These are phyloP conservation scores for Podarcis lilfordi DNA, from an alignment of 2,797 vertebrate genomes.

Conservation along the genomic window DNA sequence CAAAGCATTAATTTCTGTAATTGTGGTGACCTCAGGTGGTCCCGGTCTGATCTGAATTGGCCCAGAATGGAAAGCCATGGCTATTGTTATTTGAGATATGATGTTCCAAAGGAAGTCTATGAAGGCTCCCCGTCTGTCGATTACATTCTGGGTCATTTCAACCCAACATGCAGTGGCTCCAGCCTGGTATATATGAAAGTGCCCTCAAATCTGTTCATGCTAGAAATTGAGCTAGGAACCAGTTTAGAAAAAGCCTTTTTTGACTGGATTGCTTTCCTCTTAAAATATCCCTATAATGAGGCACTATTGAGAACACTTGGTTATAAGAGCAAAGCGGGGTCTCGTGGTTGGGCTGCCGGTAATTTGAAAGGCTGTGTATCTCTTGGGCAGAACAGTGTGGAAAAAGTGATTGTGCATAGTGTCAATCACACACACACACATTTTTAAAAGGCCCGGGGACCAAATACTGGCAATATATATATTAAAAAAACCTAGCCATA, in stretches of 20 bases:
- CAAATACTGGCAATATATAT: slow-evolving; percentile 48
- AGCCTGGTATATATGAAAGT: not conserved
- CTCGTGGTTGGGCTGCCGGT: slow-evolving; percentile 71
- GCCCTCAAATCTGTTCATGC: not conserved
- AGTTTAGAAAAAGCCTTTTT: slow-evolving; percentile 67
- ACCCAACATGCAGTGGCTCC: not conserved
- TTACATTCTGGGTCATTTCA: not conserved
- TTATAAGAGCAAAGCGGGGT: slow-evolving; percentile 77
- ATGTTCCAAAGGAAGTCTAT: not conserved
- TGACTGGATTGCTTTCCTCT: slow-evolving; percentile 64
- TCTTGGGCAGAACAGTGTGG: slow-evolving; percentile 68
- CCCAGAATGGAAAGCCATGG: not conserved
- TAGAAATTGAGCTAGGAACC: slow-evolving; percentile 62
- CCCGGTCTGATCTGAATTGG: not conserved
- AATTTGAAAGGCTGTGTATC: slow-evolving; percentile 72
- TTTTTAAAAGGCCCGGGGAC: slow-evolving; percentile 65
- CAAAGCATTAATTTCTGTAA: not conserved
- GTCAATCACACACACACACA: slow-evolving; percentile 53
- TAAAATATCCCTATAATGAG: slow-evolving; percentile 74
- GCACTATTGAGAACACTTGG: slow-evolving; percentile 71
- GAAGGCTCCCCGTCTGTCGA: not conserved
- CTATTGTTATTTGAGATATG: not conserved
- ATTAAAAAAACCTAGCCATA: slow-evolving; percentile 6
- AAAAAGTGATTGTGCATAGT: slow-evolving; percentile 75
- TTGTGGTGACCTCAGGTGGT: not conserved